Conservation (phyloP, 2,888 invertebrate species). For the Callyntrura sp. region DNA sequence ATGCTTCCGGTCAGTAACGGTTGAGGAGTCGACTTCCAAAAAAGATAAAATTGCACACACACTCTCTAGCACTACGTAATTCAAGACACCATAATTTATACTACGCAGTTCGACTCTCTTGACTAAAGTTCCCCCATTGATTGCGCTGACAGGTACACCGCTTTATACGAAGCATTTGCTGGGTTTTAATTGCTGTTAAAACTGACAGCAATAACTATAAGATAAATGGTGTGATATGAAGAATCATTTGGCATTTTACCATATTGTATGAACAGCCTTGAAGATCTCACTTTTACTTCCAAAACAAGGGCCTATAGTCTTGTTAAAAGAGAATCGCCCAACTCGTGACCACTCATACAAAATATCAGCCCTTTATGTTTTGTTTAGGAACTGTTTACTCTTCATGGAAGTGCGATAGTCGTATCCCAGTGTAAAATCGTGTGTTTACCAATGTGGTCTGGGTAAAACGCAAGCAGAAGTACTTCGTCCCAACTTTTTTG, state of each 20-base stretch:
- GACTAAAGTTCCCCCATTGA: too few species aligned
- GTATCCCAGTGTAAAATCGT: too few species aligned
- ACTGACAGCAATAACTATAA: not conserved
- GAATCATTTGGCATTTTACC: constrained; percentile 24
- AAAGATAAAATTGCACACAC: not conserved
- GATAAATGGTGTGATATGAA: too few species aligned
- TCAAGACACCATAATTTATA: not conserved
- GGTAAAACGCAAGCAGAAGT: too few species aligned
- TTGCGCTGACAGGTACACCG: too few species aligned
- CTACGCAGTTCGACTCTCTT: too few species aligned
- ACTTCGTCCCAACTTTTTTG: too few species aligned
- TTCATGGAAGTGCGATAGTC: too few species aligned
- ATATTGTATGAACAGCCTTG: constrained; percentile 19
- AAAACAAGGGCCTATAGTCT: constrained; percentile 35
- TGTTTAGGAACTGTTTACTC: not conserved
- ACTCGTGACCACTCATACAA: constrained; percentile 42
- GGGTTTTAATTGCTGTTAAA: not conserved
- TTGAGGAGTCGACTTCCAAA: not conserved
- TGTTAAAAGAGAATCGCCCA: constrained; percentile 44
- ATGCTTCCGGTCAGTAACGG: constrained; percentile 10
- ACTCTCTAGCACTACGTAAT: not conserved
- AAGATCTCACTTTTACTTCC: constrained; percentile 66
- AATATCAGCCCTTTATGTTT: too few species aligned
- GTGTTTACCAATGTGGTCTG: too few species aligned
- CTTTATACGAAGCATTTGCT: too few species aligned